Evolutionary conservation across 1,140 invertebrate genomes (phyloP), one percentile per base, ranked within the genome.

Genomic region (Zaprionus capensis): DNA sequence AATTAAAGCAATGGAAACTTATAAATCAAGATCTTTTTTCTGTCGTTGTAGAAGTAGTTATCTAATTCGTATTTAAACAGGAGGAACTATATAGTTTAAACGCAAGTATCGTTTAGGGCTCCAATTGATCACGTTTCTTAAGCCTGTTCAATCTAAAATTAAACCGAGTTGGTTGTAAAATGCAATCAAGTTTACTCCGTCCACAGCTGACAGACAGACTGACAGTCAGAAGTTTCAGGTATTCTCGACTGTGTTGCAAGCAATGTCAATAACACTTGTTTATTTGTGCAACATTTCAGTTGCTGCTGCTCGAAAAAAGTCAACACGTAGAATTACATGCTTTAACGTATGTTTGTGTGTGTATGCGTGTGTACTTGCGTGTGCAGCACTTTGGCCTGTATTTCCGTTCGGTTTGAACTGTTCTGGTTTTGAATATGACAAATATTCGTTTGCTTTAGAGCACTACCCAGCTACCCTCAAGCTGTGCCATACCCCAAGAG

Each of bases 291-390:
- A 26, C 11, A 44, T 34, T 75, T 20, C 31, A 66, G 58, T 34
- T 56, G 44, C 20, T 51, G 51, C 20, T 53, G 53, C 70, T 41
- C 63, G 61, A 84, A 84, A 78, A 81, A 84, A 78, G 74, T 74
- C 82, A 84, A 71, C 78, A 66, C 38, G 7, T 38, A 17, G 31
- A 64, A 4, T 38, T 11, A 17, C n/a, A 17, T 44, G 41, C 41
- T n/a, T 44, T 17, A 17, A 44, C 15, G 6, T 17, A n/a, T 44
- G 41, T 44, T n/a, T 44, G 7, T 7, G 15, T 9, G n/a, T 44
- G 7, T 44, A 6, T 41, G 15, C n/a, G n/a, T 20, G 14, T 49
- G 20, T 22, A n/a, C 41, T 14, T 38, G n/a, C 14, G 15, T 61
- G 38, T 36, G 2, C 63, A 14, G 38, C 62, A 31, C 38, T 41